These are phyloP conservation scores for Ceryle rudis DNA, from an alignment of 2,797 vertebrate species.

Conservation along the genomic window DNA sequence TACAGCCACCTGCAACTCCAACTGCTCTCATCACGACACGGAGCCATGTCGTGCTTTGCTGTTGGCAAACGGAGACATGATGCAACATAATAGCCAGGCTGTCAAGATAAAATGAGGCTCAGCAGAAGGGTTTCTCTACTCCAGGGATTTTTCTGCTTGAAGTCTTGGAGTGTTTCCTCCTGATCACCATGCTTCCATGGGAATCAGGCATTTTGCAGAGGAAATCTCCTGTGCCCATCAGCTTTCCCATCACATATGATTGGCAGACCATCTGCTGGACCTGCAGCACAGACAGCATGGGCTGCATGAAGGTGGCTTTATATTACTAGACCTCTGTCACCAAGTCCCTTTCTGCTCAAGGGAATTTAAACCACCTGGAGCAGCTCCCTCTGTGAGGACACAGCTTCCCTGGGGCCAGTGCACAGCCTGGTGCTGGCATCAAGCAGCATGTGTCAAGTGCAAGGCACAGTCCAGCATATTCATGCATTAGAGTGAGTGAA, in stretches of 20 bases:
- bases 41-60: accelerated
- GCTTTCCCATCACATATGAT: background rate
- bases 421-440: accelerated
- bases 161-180: background rate
- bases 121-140: background rate
- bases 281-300: background rate
- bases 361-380: background rate
- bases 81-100: background rate
- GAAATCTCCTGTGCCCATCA: background rate
- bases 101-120: background rate
- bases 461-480: accelerated
- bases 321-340: background rate
- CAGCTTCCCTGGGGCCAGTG: background rate
- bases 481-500: background rate
- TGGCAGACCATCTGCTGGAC: background rate
- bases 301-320: accelerated
- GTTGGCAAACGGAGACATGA: background rate
- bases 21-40: accelerated
- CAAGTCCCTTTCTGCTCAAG: background rate
- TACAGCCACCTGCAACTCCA: background rate
- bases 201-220: background rate
- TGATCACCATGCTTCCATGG: background rate
- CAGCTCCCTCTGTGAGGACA: background rate
- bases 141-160: background rate
- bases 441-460: accelerated